phyloP scores from a whole-genome alignment of 1,140 invertebrate species.

The Leptinotarsa defecta region DNA sequence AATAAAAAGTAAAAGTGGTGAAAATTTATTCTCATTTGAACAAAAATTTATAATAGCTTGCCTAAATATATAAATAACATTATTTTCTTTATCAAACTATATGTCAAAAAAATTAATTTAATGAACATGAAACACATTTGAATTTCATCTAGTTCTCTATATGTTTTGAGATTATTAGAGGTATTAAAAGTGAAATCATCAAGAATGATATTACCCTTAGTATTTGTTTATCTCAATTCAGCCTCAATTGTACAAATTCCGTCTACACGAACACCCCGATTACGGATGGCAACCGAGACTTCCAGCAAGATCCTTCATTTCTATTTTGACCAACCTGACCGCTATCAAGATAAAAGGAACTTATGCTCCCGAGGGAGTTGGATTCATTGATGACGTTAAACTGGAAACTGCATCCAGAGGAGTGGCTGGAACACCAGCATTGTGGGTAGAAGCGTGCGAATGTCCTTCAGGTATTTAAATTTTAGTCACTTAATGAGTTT shows the following conservation, averaged over 20 bases:
- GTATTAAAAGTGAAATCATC: too few species aligned
- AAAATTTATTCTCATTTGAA: too few species aligned
- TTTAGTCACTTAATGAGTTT: too few species aligned
- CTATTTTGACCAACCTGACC: constrained; percentile 89
- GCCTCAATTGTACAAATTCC: constrained; percentile 75
- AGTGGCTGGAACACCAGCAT: constrained; percentile 77
- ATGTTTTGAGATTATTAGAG: too few species aligned
- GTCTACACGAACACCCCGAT: constrained; percentile 86
- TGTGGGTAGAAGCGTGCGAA: constrained; percentile 93
- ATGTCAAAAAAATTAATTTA: too few species aligned
- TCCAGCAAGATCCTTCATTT: constrained; percentile 85
- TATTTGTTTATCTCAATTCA: constrained; percentile 11
- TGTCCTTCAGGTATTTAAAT: constrained; percentile 73
- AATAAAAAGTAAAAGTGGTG: too few species aligned
- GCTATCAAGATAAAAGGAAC: constrained; percentile 93
- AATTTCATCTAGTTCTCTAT: too few species aligned
- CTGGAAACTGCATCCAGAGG: constrained; percentile 86
- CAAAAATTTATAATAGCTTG: too few species aligned
- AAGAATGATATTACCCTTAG: too few species aligned
- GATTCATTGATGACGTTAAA: constrained; percentile 86
- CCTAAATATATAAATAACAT: too few species aligned
- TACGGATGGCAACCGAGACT: constrained; percentile 92
- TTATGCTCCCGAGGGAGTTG: constrained; percentile 83
- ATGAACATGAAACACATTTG: too few species aligned
- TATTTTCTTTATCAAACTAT: too few species aligned